Base-by-base conservation (phyloP, 2,888 invertebrate species). In the Metacarcinus magister region DNA sequence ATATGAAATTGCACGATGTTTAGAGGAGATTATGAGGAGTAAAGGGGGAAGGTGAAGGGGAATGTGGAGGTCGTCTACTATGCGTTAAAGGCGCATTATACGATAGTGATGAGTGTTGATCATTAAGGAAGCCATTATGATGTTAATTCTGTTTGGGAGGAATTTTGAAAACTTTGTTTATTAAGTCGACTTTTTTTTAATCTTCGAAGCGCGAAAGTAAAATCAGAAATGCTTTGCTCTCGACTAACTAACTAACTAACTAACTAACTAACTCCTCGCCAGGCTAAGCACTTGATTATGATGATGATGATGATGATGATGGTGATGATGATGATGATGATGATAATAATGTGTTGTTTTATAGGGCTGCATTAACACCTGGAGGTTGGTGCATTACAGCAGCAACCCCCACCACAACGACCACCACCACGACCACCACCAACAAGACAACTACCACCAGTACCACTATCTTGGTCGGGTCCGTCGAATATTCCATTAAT, bases 321-420 rank as follows among this genome's bases (percentile, higher is more conserved):
- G 67, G 23, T 67, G n/a, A 67, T 67, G n/a, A 67, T 67, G 16
- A 19, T n/a, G 23, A 13, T 19, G 28, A 54, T 48, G 75, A 67
- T 32, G 39, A n/a, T 28, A 13, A 67, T 67, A 13, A 44, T 43
- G 60, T 93, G 46, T 54, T 92, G n/a, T 23, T 67, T 67, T 67
- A 67, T 67, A 93, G 93, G 93, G 23, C 67, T 93, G 43, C 28
- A 75, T 75, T 39, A 93, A 93, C 48, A 93, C 39, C 43, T 93
- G 75, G 93, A 32, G 93, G 39, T 67, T 75, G 93, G 93, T 39
- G 39, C 75, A 67, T 39, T 75, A 93, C 44, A 43, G 44, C 39
- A 39, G 43, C 23, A 13, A 92, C n/a, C 92, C 46, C 7, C 92
- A 23, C n/a, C 67, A 67, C 67, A 23, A n/a, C 67, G n/a, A 67